Evolutionary conservation across 2,888 invertebrate species (phyloP).

Genomic region (Acronicta psi): DNA sequence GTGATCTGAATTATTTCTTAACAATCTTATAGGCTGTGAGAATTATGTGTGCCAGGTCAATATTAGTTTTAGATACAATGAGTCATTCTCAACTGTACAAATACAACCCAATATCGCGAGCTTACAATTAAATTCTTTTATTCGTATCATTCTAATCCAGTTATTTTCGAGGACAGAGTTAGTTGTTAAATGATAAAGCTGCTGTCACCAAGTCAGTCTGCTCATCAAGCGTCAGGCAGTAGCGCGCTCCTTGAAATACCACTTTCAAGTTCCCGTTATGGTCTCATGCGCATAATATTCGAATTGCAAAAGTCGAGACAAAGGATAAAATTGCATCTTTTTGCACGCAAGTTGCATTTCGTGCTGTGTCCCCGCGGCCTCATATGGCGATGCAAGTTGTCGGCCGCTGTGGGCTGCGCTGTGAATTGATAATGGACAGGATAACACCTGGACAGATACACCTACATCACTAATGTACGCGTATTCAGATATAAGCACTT

Average conservation of each 20-base stretch:
- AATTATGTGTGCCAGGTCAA: conserved; percentile 22
- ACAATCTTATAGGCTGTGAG: background rate
- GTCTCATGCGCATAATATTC: conserved; percentile 64
- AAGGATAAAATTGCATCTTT: conserved; percentile 65
- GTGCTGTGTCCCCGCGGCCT: conserved; percentile 38
- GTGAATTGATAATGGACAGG: conserved; percentile 79
- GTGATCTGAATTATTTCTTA: conserved; percentile 14
- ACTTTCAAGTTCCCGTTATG: conserved; percentile 64
- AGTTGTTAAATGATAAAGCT: conserved; percentile 4
- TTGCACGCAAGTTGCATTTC: conserved; percentile 57
- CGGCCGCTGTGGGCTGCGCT: conserved; percentile 55
- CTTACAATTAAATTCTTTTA: conserved; percentile 1
- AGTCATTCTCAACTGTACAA: conserved; percentile 30
- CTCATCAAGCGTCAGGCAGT: conserved; percentile 34
- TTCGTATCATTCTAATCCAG: conserved; percentile 8
- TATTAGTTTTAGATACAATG: conserved; percentile 4
- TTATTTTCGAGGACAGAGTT: conserved; percentile 7
- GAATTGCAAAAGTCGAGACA: conserved; percentile 57
- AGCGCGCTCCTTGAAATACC: conserved; percentile 58
- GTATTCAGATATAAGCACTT: conserved; percentile 46
- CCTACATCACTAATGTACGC: conserved; percentile 52
- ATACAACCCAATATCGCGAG: conserved; percentile 15
- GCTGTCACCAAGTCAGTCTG: conserved; percentile 20
- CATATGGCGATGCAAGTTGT: conserved; percentile 53
- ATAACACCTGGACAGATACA: conserved; percentile 78